Base-by-base conservation (phyloP, 2,113 vertebrate species). In the Esox niger region DNA sequence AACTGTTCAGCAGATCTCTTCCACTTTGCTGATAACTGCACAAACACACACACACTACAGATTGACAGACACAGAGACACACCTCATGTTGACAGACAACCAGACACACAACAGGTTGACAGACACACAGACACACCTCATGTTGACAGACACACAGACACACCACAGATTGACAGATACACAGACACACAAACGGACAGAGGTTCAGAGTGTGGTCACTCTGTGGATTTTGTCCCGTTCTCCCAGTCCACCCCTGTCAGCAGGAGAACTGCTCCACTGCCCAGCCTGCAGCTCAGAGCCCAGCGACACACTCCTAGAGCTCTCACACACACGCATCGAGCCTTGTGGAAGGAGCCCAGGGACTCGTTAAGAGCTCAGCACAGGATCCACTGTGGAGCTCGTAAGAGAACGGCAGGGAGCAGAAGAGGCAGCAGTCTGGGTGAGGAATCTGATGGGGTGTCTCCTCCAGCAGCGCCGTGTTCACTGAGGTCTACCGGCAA, bases 1-100 rank as follows among this genome's bases (percentile, higher is more conserved):
- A 63, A 88, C 57, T 90, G 77, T 69, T 90, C 88, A 9, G 79
- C 78, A 27, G 88, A 90, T 64, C 68, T 90, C 2, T 90, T 90
- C 79, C 82, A 15, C 5, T 32, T 0, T 1, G 10, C 59, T 32
- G 31, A 61, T 3, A 64, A 0, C 1, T 26, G 63, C 61, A 30
- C 54, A 2, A 25, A 56, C 23, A 1, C 46, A 21, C 46, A 49
- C 4, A 49, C n/a, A 49, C 46, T 20, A 6, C 0, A n/a, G 17
- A 30, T 27, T 3, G 15, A 58, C 27, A 10, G 13, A 26, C 25
- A 27, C 55, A 11, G 13, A 17, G 23, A 26, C 21, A 23, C 56
- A 58, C 27, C 5, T 10, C 7, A 26, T 8, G n/a, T n/a, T n/a
- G n/a, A 74, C 74, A 6, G 7, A 55, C 31, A 69, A 54, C 21